Evolutionary conservation across 2,888 invertebrate genomes (phyloP), one percentile per base, ranked within the genome.

Genomic region (Mesochorus sp.): DNA sequence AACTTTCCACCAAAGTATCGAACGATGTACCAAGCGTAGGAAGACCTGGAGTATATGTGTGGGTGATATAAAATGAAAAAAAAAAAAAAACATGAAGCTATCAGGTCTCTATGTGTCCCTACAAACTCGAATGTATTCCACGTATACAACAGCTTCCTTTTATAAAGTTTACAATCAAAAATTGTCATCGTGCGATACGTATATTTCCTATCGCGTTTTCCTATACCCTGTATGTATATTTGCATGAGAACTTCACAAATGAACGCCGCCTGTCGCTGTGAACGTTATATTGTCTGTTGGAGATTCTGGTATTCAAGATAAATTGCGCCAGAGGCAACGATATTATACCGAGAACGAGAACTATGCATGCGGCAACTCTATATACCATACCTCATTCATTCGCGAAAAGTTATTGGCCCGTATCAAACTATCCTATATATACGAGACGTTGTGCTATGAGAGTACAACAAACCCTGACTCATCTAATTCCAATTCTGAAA

Each of bases 401-500:
- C 37, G 17, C 19, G 26, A 12, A 44, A 34, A 75, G 62, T 72
- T 55, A 64, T 72, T 72, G 31, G 53, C 39, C 42, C 24, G 28
- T 61, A 10, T 42, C 6, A 6, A 14, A 10, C 26, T 17, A 51
- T 4, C 28, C 14, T 17, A 51, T 49, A 14, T 42, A 53, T 64
- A 31, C 34, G 39, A 28, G 55, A 64, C 59, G 47, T 44, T 2
- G 57, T 47, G n/a, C n/a, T n/a, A n/a, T n/a, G n/a, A 31, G 49
- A 49, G 42, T 51, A 57, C 34, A 76, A 71, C 51, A 64, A 76
- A 42, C 31, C 71, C 21, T 34, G 64, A 71, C 64, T 70, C 64
- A 42, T 57, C 64, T 71, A 57, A 66, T 37, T 71, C 47, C 64
- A 31, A 44, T 44, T 21, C 28, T 28, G n/a, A 34, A 28, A 51